These are phyloP conservation scores for Ectobius pallidus DNA, from an alignment of 2,888 invertebrate genomes.

Conservation along the genomic window DNA sequence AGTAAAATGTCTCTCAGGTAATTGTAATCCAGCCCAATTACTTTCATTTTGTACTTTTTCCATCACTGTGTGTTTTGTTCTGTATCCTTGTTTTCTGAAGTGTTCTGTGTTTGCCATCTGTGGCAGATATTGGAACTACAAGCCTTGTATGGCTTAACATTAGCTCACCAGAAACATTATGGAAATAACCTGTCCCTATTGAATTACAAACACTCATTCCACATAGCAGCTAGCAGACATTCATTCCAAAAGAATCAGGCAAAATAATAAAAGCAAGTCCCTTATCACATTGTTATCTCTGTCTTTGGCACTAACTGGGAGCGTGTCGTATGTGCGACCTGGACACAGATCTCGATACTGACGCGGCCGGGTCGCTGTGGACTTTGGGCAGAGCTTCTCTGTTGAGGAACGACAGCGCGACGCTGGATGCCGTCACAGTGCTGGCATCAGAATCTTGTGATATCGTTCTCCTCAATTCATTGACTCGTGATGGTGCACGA, in stretches of 20 bases:
- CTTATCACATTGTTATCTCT: background rate
- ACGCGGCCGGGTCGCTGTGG: conserved; percentile 33
- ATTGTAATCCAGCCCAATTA: too few relatives aligned
- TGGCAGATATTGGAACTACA: too few relatives aligned
- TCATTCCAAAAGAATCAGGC: conserved; percentile 33
- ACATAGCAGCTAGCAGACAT: background rate
- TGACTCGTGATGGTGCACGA: background rate
- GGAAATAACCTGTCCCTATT: background rate
- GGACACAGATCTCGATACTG: conserved; percentile 21
- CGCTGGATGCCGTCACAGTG: conserved; percentile 42
- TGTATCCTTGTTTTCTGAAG: too few relatives aligned
- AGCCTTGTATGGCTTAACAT: background rate
- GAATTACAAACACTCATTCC: background rate
- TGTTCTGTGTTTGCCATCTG: too few relatives aligned
- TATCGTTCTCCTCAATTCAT: conserved; percentile 47
- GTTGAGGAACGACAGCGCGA: conserved; percentile 44
- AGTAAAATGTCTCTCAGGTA: too few relatives aligned
- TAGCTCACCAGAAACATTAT: background rate
- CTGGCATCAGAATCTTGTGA: conserved; percentile 49
- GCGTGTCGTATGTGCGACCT: background rate
- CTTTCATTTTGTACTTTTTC: too few relatives aligned
- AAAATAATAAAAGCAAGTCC: conserved; percentile 40
- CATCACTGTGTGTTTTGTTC: too few relatives aligned
- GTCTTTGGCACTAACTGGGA: background rate
- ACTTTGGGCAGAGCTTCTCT: conserved; percentile 27